These are phyloP conservation scores for Sebastes hubbsi DNA, from an alignment of 2,797 vertebrate species.

Conservation along the genomic window DNA sequence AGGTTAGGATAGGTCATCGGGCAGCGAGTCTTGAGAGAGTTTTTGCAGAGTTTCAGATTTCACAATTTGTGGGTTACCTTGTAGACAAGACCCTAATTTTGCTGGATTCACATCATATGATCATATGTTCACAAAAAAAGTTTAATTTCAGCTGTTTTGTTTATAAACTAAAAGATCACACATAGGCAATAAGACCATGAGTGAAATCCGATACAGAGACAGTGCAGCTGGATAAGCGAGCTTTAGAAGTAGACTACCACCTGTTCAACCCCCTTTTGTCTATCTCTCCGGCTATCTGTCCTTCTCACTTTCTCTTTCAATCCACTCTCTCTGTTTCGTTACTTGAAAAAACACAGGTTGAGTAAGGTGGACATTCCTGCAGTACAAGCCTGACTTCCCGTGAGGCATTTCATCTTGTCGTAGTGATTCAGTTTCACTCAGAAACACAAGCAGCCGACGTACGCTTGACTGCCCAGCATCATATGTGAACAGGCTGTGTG, in stretches of 20 bases:
- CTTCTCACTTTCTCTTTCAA: slow-evolving; percentile 22
- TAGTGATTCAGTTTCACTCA: slow-evolving; percentile 30
- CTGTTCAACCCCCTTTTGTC: slow-evolving; percentile 1
- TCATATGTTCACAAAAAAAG: neutral
- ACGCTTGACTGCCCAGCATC: neutral
- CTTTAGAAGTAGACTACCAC: neutral
- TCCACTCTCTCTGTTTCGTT: neutral
- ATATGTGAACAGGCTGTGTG: neutral
- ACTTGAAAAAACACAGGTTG: neutral
- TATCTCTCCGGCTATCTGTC: slow-evolving; percentile 21
- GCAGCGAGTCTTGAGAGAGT: too few species aligned
- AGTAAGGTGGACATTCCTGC: slow-evolving; percentile 5
- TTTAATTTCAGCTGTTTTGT: neutral
- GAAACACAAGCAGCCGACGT: slow-evolving; percentile 31
- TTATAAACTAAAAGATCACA: neutral
- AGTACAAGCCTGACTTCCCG: slow-evolving; percentile 36
- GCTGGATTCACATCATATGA: too few species aligned
- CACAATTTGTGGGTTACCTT: too few species aligned
- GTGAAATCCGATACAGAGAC: slow-evolving; percentile 7
- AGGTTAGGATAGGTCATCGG: too few species aligned
- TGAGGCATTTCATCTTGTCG: slow-evolving; percentile 30
- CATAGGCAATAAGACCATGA: neutral
- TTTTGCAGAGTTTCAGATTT: too few species aligned
- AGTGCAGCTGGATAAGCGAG: neutral
- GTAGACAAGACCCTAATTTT: too few species aligned